Base-by-base conservation (phyloP, 1,140 invertebrate species). In the Drosophila auraria region DNA sequence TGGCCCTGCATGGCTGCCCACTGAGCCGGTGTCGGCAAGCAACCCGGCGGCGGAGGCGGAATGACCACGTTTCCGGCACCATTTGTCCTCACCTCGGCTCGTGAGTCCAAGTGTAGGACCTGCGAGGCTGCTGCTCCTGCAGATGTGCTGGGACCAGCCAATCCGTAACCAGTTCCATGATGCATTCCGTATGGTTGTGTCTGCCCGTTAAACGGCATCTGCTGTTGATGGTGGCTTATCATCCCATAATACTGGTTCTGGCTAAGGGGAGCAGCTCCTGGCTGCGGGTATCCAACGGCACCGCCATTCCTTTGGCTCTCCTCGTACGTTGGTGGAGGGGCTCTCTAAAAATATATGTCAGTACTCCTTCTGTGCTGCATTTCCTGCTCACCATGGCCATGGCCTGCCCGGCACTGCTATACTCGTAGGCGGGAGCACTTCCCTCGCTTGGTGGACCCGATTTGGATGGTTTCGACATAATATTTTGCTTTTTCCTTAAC, bases 11-110 rank as follows among this genome's bases (percentile, higher is more conserved):
- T 89, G 2, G 90, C 91, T 1, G 92, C 92, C 54, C 91, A 70
- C 53, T 93, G 92, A 1, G 82, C 92, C 0, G 92, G 82, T 3
- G 91, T 93, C 2, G 92, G 91, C 53, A 91, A 50, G 38, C 70
- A 91, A 1, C 92, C 92, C 0, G 92, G 92, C 8, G 92, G 92
- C 3, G 92, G 92, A n/a, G 92, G 92, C 5, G 92, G 92, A 25
- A 93, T 72, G 14, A 77, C 72, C 7, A 92, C 80, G 12, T 79
- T 68, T 20, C 91, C 91, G 4, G 64, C 20, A 0, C 75, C 44
- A 61, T 83, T 90, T 5, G 78, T 84, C 6, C 91, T 70, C 30
- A 91, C 7, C 27, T 84, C 73, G 9, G 91, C 91, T 5, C 91
- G 80, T 12, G 84, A 54, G 45, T 91, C 83, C 51, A 92, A 38